These are phyloP conservation scores for Electrophaes corylata DNA, from an alignment of 2,888 invertebrate genomes.

Conservation along the genomic window DNA sequence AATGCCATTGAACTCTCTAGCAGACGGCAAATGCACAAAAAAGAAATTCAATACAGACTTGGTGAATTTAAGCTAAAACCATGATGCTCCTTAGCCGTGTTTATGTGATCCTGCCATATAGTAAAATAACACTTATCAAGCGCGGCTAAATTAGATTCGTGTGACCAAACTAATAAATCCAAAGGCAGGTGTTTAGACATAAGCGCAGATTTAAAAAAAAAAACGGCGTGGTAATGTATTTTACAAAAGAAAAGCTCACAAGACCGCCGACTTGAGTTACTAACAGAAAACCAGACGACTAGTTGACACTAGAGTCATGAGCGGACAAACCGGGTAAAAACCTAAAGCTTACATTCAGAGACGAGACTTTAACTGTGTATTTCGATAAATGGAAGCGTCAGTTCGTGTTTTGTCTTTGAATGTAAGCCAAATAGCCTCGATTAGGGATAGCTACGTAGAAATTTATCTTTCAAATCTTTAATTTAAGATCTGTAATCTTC, in stretches of 20 bases:
- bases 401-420: background rate
- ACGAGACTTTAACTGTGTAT: background rate
- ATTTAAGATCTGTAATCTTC: too few relatives aligned
- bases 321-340: background rate
- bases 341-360: background rate
- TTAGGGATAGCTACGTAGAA: background rate
- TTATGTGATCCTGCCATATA: background rate
- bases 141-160: too few relatives aligned
- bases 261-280: background rate
- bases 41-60: too few relatives aligned
- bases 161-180: too few relatives aligned
- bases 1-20: too few relatives aligned
- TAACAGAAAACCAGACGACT: background rate
- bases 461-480: too few relatives aligned
- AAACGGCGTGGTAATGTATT: background rate
- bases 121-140: too few relatives aligned
- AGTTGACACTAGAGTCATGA: background rate
- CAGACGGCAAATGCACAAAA: too few relatives aligned
- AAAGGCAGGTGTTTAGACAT: background rate
- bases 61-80: too few relatives aligned
- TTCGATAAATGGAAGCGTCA: background rate
- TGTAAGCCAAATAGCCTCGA: background rate
- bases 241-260: background rate
- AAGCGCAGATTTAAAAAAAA: background rate
- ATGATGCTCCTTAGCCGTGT: too few relatives aligned